Base-by-base conservation (phyloP, 2,888 invertebrate species). In the Colostygia pectinataria region DNA sequence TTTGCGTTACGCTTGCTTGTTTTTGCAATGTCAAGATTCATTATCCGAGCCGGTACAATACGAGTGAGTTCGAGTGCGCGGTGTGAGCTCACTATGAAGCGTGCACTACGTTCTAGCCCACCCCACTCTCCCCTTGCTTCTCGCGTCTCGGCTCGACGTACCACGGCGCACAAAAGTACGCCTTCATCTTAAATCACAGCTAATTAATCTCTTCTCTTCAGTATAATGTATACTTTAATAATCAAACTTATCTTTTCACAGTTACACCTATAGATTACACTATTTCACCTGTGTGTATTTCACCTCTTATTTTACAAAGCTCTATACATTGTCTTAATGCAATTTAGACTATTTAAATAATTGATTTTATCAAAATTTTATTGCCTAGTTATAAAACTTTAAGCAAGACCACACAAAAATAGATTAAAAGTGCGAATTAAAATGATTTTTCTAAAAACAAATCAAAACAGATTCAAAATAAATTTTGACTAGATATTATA, bases 251-350 rank as follows among this genome's bases (percentile, higher is more conserved):
- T 68, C 67, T 70, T 68, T 69, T 73, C 74, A 71, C 71, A 75
- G 66, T 74, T 76, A 78, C 69, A 71, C 6, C 69, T 78, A 80
- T 79, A 74, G 66, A 74, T 80, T 82, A 83, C 74, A 80, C 79
- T 88, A 87, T 80, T 71, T 80, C 72, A 88, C 88, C 88, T 86
- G 84, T 86, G 79, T 86, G 80, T 82, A 83, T n/a, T n/a, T n/a
- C n/a, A n/a, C n/a, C 87, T 34, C 52, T 85, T 87, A 86, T 68
- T 75, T 81, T 90, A 89, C 83, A 74, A 90, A 90, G 90, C 90
- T 90, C 90, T 90, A 90, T 89, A 90, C 90, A 89, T 81, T 84
- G 77, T 84, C 87, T 87, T 90, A 87, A 76, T 79, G 83, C 84
- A 79, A 84, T 81, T 77, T 70, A 82, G 81, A 79, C 80, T 71